Evolutionary conservation across 2,113 vertebrate genomes (phyloP), one percentile per base, ranked within the genome.

Genomic region (Guaruba guarouba): DNA sequence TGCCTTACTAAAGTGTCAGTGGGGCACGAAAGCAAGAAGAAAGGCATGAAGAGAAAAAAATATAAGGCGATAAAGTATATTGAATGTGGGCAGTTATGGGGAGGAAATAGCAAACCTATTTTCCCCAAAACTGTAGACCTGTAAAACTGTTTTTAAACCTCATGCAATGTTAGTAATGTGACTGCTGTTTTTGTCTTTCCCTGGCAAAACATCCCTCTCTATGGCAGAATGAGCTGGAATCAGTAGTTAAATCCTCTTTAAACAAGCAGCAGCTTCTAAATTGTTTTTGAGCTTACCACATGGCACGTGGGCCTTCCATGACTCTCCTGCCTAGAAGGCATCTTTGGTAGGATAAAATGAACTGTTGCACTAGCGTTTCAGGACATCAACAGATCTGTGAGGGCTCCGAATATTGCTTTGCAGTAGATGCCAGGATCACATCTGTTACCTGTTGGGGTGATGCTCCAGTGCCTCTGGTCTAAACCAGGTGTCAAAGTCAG

Each of bases 241-340:
- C 61, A 57, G 86, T 67, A 80, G 68, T 92, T 92, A 95, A 97
- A 94, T 89, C 89, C 94, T 88, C 88, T 93, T 93, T 92, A 92
- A 88, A 95, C 33, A 83, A 94, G 80, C 88, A 92, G 73, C 62
- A 35, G 76, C 92, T 95, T 91, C 86, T 90, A 88, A 88, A 96
- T 92, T 95, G 92, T 91, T 95, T 92, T 54, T 81, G 86, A 88
- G 88, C 61, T 76, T 73, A 92, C 49, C 66, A 52, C 68, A 27
- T 16, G 55, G 88, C 80, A 78, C 4, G 3, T 7, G 66, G 73
- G 51, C 82, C 48, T 74, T 90, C 22, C 51, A 29, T 5, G 5
- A 62, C 55, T 39, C 59, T 93, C n/a, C 88, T 95, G 91, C 86
- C 88, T 67, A 80, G 59, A 82, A 94, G 76, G 82, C 59, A 54